Percentiles rank a stretch among this genome's conserved stretches.
Evolutionary conservation across 2,113 vertebrate species (phyloP).

Genomic region (Murina feae): DNA sequence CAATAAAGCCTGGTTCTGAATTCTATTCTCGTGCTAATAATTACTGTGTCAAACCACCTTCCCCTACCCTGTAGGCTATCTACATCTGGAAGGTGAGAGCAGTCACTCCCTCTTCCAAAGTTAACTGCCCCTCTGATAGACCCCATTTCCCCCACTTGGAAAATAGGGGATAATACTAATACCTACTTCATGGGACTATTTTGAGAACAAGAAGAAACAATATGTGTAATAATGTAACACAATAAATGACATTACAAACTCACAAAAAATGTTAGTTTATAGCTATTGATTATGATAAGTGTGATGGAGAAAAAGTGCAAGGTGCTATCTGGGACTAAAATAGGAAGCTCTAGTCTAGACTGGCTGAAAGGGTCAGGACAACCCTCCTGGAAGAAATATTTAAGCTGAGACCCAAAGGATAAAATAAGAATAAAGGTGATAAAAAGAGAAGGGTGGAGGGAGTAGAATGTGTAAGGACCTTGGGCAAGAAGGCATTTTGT

Average conservation of each 20-base stretch:
- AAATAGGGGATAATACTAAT: not conserved
- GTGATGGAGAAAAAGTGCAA: not conserved
- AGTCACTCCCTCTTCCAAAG: not conserved
- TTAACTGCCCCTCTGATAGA: not conserved
- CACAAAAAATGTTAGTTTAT: not conserved
- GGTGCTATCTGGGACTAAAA: not conserved
- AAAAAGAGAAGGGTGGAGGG: not conserved
- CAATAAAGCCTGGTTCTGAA: not conserved
- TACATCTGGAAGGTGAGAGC: not conserved
- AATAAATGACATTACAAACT: not conserved
- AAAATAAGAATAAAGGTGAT: not conserved
- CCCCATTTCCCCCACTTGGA: not conserved
- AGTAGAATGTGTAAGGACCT: not conserved
- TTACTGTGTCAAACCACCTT: not conserved
- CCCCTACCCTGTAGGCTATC: not conserved
- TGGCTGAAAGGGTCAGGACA: not conserved
- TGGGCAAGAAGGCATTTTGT: not conserved
- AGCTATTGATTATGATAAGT: not conserved
- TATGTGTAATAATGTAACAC: not conserved
- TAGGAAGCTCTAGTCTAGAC: not conserved
- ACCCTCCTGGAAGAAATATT: not conserved
- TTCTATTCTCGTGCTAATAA: not conserved
- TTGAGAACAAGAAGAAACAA: not conserved
- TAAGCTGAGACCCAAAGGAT: not conserved
- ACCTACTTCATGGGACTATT: not conserved